Percentiles rank a stretch among this genome's conserved stretches.
These are phyloP conservation scores for Spodoptera picta DNA, from an alignment of 2,888 invertebrate genomes.

Conservation along the genomic window DNA sequence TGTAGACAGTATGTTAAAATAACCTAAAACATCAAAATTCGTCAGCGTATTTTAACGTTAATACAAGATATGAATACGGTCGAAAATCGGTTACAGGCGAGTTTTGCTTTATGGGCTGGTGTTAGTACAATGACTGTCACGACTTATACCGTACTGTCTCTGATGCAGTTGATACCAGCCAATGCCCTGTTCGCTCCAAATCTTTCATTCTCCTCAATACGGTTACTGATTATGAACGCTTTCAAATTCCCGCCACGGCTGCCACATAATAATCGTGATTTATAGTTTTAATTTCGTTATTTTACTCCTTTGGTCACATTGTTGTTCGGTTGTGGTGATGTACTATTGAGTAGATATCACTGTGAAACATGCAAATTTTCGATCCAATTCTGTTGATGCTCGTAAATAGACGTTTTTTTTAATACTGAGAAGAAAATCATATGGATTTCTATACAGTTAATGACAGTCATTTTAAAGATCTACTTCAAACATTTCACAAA, in stretches of 20 bases:
- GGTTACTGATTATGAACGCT: slow-evolving; percentile 55
- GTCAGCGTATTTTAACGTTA: too few relatives aligned
- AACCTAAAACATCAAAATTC: too few relatives aligned
- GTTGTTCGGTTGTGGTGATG: slow-evolving; percentile 7
- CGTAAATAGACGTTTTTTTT: too few relatives aligned
- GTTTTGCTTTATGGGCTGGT: too few relatives aligned
- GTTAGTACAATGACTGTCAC: slow-evolving; percentile 1
- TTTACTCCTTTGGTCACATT: slow-evolving; percentile 32
- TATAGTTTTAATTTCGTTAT: slow-evolving; percentile 53
- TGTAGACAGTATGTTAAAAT: too few relatives aligned
- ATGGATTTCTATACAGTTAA: neutral
- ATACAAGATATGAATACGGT: too few relatives aligned
- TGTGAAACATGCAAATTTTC: too few relatives aligned
- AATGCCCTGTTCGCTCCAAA: slow-evolving; percentile 23
- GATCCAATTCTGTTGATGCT: too few relatives aligned
- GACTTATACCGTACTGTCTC: slow-evolving; percentile 6
- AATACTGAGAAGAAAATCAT: too few relatives aligned
- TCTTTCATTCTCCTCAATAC: slow-evolving; percentile 39
- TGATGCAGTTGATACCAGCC: slow-evolving; percentile 1
- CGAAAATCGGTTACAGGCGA: too few relatives aligned
- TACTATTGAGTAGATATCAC: too few relatives aligned
- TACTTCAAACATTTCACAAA: slow-evolving; percentile 1
- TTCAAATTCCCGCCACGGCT: slow-evolving; percentile 50
- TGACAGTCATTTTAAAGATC: neutral
- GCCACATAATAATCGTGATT: slow-evolving; percentile 51